phyloP scores from a whole-genome alignment of 2,888 invertebrate species.

The Acleris holmiana region DNA sequence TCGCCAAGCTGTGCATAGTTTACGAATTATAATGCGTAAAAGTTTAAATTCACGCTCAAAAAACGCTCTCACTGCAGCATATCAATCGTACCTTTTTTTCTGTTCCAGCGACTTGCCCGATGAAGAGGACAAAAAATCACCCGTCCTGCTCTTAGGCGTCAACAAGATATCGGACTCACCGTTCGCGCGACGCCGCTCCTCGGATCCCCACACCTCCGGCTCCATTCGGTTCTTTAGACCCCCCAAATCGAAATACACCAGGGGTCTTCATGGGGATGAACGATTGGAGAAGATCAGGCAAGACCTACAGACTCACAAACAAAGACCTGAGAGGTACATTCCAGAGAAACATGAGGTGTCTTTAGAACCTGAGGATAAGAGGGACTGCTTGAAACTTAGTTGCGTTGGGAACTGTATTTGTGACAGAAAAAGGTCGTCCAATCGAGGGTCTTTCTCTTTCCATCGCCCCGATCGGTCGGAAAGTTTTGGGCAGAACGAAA shows the following conservation, averaged over 20 bases:
- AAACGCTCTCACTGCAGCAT: not conserved
- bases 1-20: too few species aligned
- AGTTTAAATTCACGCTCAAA: not conserved
- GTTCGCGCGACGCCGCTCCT: slow-evolving; percentile 70
- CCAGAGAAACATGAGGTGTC: slow-evolving; percentile 69
- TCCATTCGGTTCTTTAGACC: slow-evolving; percentile 77
- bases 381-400: slow-evolving; percentile 64
- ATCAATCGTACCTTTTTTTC: slow-evolving; percentile 36
- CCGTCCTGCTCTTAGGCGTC: slow-evolving; percentile 85
- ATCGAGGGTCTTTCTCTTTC: slow-evolving; percentile 76
- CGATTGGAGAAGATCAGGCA: slow-evolving; percentile 76
- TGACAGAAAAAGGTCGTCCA: slow-evolving; percentile 68
- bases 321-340: slow-evolving; percentile 74
- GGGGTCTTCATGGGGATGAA: slow-evolving; percentile 76
- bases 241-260: slow-evolving; percentile 75
- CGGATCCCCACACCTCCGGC: slow-evolving; percentile 67
- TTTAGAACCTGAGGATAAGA: slow-evolving; percentile 62
- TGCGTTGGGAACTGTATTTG: slow-evolving; percentile 75
- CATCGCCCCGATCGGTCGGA: slow-evolving; percentile 70
- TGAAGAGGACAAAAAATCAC: slow-evolving; percentile 84
- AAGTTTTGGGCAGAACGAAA: slow-evolving; percentile 53
- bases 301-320: slow-evolving; percentile 74
- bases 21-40: not conserved
- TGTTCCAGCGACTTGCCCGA: slow-evolving; percentile 86
- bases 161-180: slow-evolving; percentile 83